These are phyloP conservation scores for Mesoclemmys tuberculata DNA, from an alignment of 2,113 vertebrate species.

Conservation along the genomic window DNA sequence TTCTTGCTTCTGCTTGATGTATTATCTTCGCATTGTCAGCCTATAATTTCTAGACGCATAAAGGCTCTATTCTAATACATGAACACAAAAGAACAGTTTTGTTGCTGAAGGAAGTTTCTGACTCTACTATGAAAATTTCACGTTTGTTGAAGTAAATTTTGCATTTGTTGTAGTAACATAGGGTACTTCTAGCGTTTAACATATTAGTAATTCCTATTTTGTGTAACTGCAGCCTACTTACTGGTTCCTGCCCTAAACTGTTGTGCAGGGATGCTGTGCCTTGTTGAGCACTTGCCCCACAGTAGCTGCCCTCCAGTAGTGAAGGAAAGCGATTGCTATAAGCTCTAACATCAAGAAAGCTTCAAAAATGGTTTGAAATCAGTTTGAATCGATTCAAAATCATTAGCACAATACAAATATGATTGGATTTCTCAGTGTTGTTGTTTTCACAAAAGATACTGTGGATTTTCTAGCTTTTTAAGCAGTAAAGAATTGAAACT, in stretches of 20 bases:
- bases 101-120: background rate
- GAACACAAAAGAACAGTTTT: background rate
- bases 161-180: background rate
- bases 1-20: background rate
- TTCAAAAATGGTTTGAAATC: background rate
- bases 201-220: background rate
- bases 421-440: background rate
- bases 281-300: background rate
- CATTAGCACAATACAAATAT: fast-evolving
- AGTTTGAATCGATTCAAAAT: background rate
- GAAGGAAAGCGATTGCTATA: background rate
- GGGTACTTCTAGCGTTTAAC: background rate
- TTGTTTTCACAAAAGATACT: background rate
- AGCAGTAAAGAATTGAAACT: background rate
- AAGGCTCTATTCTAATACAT: background rate
- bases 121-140: background rate
- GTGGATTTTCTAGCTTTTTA: background rate
- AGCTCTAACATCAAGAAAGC: background rate
- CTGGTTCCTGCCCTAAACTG: background rate
- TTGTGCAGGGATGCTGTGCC: background rate
- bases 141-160: background rate
- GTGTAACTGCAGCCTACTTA: background rate
- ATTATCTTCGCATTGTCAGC: background rate
- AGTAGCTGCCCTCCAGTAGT: background rate
- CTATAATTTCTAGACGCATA: background rate